phyloP scores from a whole-genome alignment of 2,113 vertebrate species.

The Nycticorax nycticorax region DNA sequence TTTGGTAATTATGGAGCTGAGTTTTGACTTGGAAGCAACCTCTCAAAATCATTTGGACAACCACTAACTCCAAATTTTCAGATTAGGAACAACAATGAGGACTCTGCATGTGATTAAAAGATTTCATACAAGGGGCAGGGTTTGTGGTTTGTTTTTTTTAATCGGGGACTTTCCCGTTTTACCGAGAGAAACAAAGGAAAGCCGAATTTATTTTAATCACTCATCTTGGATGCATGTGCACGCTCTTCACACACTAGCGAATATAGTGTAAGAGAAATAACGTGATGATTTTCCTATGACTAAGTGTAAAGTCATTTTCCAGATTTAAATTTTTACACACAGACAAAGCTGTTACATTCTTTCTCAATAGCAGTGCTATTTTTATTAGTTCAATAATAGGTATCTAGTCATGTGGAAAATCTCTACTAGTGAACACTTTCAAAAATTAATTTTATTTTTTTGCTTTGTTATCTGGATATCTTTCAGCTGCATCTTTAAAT shows the following conservation, averaged over 20 bases:
- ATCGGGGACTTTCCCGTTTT: neutral
- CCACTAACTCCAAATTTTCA: neutral
- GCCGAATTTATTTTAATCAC: neutral
- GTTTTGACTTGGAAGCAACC: neutral
- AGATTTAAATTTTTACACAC: conserved; percentile 32
- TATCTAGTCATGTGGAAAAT: conserved; percentile 32
- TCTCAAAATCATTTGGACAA: neutral
- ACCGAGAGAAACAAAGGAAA: neutral
- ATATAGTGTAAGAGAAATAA: neutral
- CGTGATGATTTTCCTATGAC: neutral
- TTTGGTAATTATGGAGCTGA: neutral
- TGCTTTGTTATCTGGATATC: neutral
- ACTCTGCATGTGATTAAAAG: neutral
- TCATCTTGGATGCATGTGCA: neutral
- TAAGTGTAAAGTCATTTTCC: neutral
- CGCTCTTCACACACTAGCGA: neutral
- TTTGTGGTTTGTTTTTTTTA: neutral
- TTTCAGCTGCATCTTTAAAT: conserved; percentile 19
- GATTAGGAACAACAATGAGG: neutral
- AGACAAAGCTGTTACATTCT: neutral
- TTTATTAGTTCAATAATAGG: conserved; percentile 40
- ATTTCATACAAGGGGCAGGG: neutral
- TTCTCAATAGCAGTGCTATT: conserved; percentile 16
- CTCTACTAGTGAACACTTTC: neutral
- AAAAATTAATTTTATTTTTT: conserved; percentile 53